A percentile compares a stretch with the other conserved stretches of the same genome.
Evolutionary conservation across 2,113 vertebrate genomes (phyloP).

Genomic region (Suncus etruscus): DNA sequence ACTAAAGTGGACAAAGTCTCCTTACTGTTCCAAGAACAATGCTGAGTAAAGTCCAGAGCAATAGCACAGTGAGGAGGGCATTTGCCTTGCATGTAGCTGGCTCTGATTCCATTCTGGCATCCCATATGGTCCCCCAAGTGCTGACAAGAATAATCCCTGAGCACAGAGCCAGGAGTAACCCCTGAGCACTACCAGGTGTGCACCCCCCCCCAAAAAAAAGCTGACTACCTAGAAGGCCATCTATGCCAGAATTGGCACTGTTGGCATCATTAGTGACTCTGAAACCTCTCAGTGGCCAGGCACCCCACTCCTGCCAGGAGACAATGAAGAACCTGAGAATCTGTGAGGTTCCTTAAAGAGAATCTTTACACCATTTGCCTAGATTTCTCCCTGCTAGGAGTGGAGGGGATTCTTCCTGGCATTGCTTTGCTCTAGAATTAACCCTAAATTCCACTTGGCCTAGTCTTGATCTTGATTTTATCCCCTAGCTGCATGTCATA

Average conservation of each 20-base stretch:
- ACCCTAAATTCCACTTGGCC: not conserved
- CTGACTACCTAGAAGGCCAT: accelerated
- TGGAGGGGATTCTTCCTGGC: not conserved
- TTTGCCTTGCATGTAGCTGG: no score
- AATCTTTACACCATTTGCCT: not conserved
- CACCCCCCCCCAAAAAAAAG: no score
- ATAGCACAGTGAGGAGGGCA: no score
- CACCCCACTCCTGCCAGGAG: not conserved
- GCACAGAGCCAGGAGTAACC: no score
- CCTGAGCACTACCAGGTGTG: no score
- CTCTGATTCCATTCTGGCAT: no score
- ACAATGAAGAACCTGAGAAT: not conserved
- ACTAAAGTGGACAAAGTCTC: not conserved
- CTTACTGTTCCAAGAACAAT: not conserved
- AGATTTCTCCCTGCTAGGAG: not conserved
- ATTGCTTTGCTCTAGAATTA: not conserved
- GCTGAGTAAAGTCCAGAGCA: no score
- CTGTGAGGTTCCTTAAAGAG: not conserved
- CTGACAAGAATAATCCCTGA: no score
- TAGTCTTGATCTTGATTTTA: not conserved
- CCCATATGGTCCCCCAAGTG: no score
- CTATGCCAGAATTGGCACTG: not conserved
- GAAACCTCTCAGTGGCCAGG: not conserved
- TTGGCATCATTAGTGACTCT: accelerated
- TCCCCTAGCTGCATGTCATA: no score